Conservation (phyloP, 2,888 invertebrate species). For the Drosophila antonietae region DNA sequence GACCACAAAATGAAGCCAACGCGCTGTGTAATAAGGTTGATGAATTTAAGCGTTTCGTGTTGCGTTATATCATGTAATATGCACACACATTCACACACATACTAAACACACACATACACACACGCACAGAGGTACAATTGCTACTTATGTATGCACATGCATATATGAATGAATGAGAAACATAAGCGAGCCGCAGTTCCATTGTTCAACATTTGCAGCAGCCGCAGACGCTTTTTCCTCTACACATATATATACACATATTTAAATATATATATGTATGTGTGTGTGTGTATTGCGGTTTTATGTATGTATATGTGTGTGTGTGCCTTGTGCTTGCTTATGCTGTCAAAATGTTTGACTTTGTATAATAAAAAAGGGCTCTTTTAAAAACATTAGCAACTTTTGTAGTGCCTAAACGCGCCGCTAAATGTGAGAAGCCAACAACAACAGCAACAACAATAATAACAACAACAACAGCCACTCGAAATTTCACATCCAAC, state of each 20-base stretch:
- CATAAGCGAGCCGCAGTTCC: constrained; percentile 65
- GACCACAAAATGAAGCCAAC: constrained; percentile 51
- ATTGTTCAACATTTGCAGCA: constrained; percentile 68
- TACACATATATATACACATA: constrained; percentile 2
- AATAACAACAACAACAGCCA: constrained; percentile 33
- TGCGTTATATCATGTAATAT: constrained; percentile 66
- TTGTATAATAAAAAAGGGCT: constrained; percentile 80
- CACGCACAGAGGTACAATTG: constrained; percentile 29
- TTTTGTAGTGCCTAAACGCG: constrained; percentile 78
- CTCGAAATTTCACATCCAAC: constrained; percentile 50
- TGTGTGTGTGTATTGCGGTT: constrained; percentile 24
- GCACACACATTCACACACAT: constrained; percentile 27
- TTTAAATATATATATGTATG: constrained; percentile 3
- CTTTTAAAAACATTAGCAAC: constrained; percentile 82
- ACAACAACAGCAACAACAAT: constrained; percentile 10
- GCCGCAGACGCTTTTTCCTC: constrained; percentile 48
- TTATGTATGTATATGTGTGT: constrained; percentile 8
- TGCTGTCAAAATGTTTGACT: constrained; percentile 73
- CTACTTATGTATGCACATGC: constrained; percentile 51
- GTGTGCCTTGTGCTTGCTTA: constrained; percentile 45
- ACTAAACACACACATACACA: constrained; percentile 17
- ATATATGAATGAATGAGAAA: constrained; percentile 75
- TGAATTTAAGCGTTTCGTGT: constrained; percentile 73
- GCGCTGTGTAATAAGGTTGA: constrained; percentile 61
- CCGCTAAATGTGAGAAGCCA: constrained; percentile 61